Conservation (phyloP, 2,797 vertebrate genomes). For the Enteromius anoplus region DNA sequence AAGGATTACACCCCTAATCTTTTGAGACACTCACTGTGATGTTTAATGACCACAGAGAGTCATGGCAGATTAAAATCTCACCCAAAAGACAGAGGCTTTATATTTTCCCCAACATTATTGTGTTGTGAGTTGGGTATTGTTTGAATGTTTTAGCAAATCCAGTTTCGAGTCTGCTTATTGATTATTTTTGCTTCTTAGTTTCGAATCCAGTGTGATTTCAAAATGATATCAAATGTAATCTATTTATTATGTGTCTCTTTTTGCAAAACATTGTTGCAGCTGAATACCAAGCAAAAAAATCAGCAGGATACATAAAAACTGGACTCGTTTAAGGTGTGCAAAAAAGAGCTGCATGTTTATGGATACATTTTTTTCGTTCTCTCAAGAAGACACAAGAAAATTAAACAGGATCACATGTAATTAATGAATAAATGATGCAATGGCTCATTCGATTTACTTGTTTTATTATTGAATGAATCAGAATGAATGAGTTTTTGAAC, state of each 20-base stretch:
- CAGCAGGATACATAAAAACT: not conserved
- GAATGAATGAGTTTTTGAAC: not conserved
- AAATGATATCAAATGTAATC: not conserved
- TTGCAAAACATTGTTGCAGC: not conserved
- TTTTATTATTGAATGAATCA: not conserved
- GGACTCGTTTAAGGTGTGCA: not conserved
- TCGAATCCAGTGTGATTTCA: not conserved
- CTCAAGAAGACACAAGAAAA: not conserved
- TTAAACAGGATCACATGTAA: not conserved
- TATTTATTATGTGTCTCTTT: not conserved
- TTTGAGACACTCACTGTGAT: not conserved
- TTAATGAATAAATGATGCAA: not conserved
- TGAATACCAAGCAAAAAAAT: not conserved
- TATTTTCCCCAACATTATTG: not conserved
- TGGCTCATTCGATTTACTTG: not conserved
- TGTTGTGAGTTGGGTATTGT: not conserved
- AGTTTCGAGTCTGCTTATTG: not conserved
- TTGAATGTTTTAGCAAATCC: not conserved
- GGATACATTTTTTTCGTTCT: not conserved
- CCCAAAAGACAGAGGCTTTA: not conserved
- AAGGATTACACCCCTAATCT: not conserved
- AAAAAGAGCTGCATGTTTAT: not conserved
- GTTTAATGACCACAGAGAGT: constrained; percentile 4
- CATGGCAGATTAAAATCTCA: not conserved
- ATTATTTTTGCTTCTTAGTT: not conserved